phyloP scores from a whole-genome alignment of 1,140 invertebrate genomes.

The Papilio polyxenes region DNA sequence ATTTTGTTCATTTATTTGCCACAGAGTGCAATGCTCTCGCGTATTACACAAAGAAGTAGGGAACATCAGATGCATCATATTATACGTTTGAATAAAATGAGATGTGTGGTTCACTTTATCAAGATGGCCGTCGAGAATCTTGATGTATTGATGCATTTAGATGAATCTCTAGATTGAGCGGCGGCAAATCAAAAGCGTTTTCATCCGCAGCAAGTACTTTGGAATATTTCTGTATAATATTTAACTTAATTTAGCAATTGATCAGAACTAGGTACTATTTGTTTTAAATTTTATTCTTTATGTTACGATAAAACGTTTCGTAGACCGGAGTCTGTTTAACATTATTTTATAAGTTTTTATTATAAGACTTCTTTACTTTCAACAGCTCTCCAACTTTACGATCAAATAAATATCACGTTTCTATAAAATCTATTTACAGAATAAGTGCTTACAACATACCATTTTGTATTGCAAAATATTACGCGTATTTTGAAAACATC shows the following conservation, averaged over 20 bases:
- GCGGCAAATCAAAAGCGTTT: conserved; percentile 20
- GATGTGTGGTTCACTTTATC: conserved; percentile 30
- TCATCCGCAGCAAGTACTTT: not conserved
- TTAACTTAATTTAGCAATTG: too few species aligned
- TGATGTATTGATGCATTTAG: conserved; percentile 38
- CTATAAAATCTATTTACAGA: conserved; percentile 14
- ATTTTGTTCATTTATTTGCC: not conserved
- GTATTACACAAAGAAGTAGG: conserved; percentile 1
- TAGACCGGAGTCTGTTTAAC: too few species aligned
- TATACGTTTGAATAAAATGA: conserved; percentile 23
- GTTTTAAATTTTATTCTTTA: too few species aligned
- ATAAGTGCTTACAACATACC: not conserved
- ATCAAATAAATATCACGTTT: not conserved
- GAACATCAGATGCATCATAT: conserved; percentile 16
- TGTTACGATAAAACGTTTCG: too few species aligned
- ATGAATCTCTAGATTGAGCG: conserved; percentile 28
- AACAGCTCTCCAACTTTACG: not conserved
- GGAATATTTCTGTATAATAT: not conserved
- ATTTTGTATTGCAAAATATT: conserved; percentile 7
- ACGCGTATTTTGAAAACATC: not conserved
- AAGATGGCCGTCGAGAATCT: conserved; percentile 33
- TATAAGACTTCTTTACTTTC: not conserved
- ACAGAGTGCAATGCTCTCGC: not conserved
- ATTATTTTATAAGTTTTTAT: not conserved
- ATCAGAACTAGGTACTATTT: too few species aligned